A percentile compares a stretch with the other conserved stretches of the same genome.
Conservation (phyloP, 2,113 vertebrate species). For the Coptodon bakossiorum region DNA sequence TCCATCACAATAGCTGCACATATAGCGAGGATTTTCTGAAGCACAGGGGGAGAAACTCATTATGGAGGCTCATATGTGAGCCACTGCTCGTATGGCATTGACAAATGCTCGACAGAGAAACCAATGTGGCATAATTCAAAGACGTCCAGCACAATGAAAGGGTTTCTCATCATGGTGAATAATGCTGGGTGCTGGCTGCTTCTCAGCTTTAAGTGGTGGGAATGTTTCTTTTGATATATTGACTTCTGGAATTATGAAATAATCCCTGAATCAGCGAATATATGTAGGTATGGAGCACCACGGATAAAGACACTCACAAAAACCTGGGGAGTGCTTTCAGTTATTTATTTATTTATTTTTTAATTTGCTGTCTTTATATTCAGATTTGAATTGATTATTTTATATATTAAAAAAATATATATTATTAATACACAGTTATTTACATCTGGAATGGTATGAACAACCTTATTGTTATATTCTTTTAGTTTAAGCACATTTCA, state of each 20-base stretch:
- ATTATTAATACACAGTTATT: neutral
- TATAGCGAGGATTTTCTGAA: conserved; percentile 1
- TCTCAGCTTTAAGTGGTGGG: neutral
- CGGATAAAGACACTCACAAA: neutral
- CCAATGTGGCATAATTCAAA: conserved; percentile 38
- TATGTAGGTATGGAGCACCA: neutral
- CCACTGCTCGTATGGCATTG: conserved; percentile 13
- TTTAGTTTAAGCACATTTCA: neutral
- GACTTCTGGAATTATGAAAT: neutral
- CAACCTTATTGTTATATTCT: neutral
- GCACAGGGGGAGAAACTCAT: conserved; percentile 28
- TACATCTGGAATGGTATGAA: neutral
- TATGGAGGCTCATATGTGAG: conserved; percentile 24
- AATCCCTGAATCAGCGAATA: neutral
- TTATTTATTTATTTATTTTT: neutral
- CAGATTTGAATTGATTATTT: neutral
- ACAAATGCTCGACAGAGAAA: conserved; percentile 29
- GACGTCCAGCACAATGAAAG: conserved; percentile 12
- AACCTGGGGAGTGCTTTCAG: neutral
- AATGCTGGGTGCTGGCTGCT: neutral
- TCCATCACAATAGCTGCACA: conserved; percentile 28
- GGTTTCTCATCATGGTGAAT: conserved; percentile 18
- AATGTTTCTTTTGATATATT: neutral
- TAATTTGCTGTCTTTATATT: neutral
- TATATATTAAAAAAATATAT: neutral